Conservation (phyloP, 1,140 invertebrate genomes). For the Brachionus plicatilis region DNA sequence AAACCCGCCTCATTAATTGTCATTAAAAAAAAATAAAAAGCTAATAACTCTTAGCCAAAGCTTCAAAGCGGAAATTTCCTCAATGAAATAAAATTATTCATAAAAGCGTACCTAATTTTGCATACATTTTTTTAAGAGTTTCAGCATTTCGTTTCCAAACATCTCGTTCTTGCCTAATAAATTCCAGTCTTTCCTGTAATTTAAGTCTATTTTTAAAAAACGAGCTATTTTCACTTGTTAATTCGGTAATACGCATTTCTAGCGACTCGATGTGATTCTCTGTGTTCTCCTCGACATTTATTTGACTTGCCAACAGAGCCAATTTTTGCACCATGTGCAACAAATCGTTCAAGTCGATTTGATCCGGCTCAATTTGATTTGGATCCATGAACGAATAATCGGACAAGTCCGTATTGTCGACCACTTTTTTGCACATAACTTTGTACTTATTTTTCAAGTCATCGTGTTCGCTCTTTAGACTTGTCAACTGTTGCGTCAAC, state of each 20-base stretch:
- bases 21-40: neutral
- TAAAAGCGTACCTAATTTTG: constrained; percentile 5
- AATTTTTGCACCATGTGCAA: constrained; percentile 33
- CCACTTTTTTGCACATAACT: constrained; percentile 29
- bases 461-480: neutral
- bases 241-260: constrained; percentile 6
- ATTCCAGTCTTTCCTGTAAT: constrained; percentile 20
- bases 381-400: constrained; percentile 22
- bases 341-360: constrained; percentile 20
- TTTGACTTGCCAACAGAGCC: constrained; percentile 29
- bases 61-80: neutral
- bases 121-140: constrained; percentile 38
- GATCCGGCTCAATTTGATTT: constrained; percentile 11
- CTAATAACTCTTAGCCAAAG: neutral
- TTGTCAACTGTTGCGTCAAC: neutral
- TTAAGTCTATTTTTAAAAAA: constrained; percentile 40
- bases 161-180: constrained; percentile 40
- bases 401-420: constrained; percentile 24
- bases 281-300: constrained; percentile 1
- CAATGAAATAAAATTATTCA: neutral
- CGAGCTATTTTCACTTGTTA: constrained; percentile 9
- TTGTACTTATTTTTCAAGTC: neutral
- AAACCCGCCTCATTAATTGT: neutral
- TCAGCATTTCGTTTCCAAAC: constrained; percentile 40
- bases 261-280: constrained; percentile 13